Evolutionary conservation across 2,797 vertebrate species (phyloP), one percentile per base, ranked within the genome.

Genomic region (Enteromius mattozi): DNA sequence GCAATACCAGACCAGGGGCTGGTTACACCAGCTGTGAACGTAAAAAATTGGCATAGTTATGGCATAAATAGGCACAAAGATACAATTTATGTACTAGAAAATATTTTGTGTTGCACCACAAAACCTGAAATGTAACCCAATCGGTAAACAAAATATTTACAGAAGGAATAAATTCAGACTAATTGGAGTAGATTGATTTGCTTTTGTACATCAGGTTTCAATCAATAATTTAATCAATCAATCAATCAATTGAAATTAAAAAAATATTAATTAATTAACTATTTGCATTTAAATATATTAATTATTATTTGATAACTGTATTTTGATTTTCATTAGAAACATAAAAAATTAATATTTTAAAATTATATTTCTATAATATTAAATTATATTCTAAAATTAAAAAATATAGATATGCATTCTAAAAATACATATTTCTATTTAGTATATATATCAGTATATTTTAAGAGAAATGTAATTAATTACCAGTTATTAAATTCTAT

Each of bases 11-110:
- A 83, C 35, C 35, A 21, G 77, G 42, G 61, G 19, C 37, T 61
- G 61, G 37, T 65, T 45, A 42, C 59, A 78, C 77, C 76, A 78
- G 59, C 77, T 78, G 76, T 13, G 24, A 47, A 77, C 0, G n/a
- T 37, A n/a, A 17, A 10, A 14, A 3, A 17, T 59, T 9, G 0
- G n/a, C 75, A 77, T 61, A 61, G 75, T 42, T 77, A 24, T 61
- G 35, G 14, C 35, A 77, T 42, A 61, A 59, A 42, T 77, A 24
- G 21, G 54, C 54, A 59, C 21, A 42, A 59, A 61, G 4, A 10
- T 42, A 61, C 54, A 77, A 61, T 77, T 27, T 19, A 61, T 42
- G 35, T 8, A 40, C 7, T 16, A 77, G 12, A 77, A 40, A 59
- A 40, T 4, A 10, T 16, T 4, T 68, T 4, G 27, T 37, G 66